Evolutionary conservation across 2,888 invertebrate species (phyloP).

Genomic region (Poecilus cupreus): DNA sequence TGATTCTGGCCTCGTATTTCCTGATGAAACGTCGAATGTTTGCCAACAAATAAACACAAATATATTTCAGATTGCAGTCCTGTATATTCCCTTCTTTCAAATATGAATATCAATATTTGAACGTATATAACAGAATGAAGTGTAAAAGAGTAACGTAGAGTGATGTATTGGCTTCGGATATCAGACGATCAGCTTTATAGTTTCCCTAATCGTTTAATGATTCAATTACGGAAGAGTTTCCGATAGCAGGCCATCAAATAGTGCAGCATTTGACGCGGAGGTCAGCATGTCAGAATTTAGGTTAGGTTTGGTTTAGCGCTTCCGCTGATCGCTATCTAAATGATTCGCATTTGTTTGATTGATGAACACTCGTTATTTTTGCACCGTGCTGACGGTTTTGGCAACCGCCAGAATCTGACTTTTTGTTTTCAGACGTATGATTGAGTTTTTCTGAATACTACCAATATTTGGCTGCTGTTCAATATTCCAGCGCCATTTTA

Average conservation of each 20-base stretch:
- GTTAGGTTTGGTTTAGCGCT: constrained; percentile 35
- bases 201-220: constrained; percentile 1
- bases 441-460: constrained; percentile 29
- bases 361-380: constrained; percentile 45
- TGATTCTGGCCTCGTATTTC: too few species aligned
- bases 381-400: constrained; percentile 34
- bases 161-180: background rate
- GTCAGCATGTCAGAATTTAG: constrained; percentile 33
- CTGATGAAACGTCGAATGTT: too few species aligned
- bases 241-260: background rate
- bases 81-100: background rate
- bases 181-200: background rate
- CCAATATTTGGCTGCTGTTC: constrained; percentile 41
- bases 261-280: constrained; percentile 8
- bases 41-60: too few species aligned
- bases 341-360: constrained; percentile 53
- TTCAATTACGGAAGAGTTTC: constrained; percentile 29
- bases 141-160: background rate
- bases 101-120: background rate
- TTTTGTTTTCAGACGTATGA: constrained; percentile 49
- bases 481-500: constrained; percentile 31
- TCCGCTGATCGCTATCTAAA: constrained; percentile 45
- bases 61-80: too few species aligned
- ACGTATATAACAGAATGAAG: background rate
- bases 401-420: constrained; percentile 27